Conservation (phyloP, 2,888 invertebrate species). For the Diaperis boleti region DNA sequence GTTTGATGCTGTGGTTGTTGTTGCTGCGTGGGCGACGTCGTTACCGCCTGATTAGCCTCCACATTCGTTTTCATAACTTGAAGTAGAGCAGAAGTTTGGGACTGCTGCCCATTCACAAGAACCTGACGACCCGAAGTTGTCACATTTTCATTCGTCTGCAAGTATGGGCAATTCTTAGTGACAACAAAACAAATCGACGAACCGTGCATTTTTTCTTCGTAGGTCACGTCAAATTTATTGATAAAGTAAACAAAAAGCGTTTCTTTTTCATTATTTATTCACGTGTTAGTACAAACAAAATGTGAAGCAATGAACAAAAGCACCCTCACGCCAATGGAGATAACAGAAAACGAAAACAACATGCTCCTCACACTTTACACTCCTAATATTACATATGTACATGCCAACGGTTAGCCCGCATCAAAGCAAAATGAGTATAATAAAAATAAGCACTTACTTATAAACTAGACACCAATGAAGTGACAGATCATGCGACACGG, state of each 20-base stretch:
- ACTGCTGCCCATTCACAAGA: constrained; percentile 64
- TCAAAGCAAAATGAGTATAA: background rate
- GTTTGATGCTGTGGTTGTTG: constrained; percentile 51
- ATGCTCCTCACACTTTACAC: constrained; percentile 34
- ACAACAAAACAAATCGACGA: constrained; percentile 18
- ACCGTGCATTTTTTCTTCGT: constrained; percentile 16
- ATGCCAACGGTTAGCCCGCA: background rate
- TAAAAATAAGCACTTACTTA: constrained; percentile 31
- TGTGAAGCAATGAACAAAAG: constrained; percentile 26
- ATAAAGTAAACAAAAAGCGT: constrained; percentile 36
- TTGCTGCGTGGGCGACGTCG: constrained; percentile 38
- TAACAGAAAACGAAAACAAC: constrained; percentile 8
- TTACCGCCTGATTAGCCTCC: constrained; percentile 51
- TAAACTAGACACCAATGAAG: constrained; percentile 23
- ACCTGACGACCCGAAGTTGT: constrained; percentile 57
- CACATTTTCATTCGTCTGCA: constrained; percentile 45
- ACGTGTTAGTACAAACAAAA: constrained; percentile 33
- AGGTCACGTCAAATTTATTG: constrained; percentile 7
- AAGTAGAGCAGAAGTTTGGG: constrained; percentile 61
- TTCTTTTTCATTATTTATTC: constrained; percentile 33
- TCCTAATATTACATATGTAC: constrained; percentile 15
- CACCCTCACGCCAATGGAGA: constrained; percentile 3
- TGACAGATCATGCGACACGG: constrained; percentile 36
- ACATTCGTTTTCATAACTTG: constrained; percentile 63
- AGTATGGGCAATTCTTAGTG: constrained; percentile 34